phyloP scores from a whole-genome alignment of 2,113 vertebrate genomes.

The Dasyprocta punctata region DNA sequence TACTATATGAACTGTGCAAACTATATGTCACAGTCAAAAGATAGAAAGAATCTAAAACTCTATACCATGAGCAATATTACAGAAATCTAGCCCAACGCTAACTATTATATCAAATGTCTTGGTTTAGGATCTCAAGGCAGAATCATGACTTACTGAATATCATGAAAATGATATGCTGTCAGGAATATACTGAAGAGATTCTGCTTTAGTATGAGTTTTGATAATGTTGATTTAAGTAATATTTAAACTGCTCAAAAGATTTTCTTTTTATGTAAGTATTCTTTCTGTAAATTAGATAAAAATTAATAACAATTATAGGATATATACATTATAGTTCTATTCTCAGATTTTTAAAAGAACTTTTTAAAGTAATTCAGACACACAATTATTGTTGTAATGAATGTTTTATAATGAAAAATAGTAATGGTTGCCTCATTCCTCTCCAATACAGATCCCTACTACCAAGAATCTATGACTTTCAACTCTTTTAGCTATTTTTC shows the following conservation, averaged over 20 bases:
- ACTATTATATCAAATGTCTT: not conserved
- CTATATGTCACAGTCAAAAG: not conserved
- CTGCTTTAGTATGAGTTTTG: not conserved
- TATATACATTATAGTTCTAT: not conserved
- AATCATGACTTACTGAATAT: conserved; percentile 20
- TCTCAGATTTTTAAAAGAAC: not conserved
- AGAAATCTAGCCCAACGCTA: conserved; percentile 7
- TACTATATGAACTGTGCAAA: not conserved
- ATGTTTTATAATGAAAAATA: not conserved
- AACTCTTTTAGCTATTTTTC: not conserved
- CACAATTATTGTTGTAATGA: not conserved
- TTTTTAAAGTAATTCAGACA: not conserved
- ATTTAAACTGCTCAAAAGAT: conserved; percentile 1
- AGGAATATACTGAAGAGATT: not conserved
- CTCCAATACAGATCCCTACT: not conserved
- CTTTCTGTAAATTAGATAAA: not conserved
- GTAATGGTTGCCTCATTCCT: not conserved
- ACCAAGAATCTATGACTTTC: not conserved
- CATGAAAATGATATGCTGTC: not conserved
- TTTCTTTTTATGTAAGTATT: conserved; percentile 26
- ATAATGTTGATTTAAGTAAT: conserved; percentile 15
- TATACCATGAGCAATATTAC: not conserved
- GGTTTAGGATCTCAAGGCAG: not conserved
- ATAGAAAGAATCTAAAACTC: not conserved
- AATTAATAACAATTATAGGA: not conserved